Conservation (phyloP, 37 sponge, comb jelly and placozoan species). For the Ephydatia muelleri region DNA sequence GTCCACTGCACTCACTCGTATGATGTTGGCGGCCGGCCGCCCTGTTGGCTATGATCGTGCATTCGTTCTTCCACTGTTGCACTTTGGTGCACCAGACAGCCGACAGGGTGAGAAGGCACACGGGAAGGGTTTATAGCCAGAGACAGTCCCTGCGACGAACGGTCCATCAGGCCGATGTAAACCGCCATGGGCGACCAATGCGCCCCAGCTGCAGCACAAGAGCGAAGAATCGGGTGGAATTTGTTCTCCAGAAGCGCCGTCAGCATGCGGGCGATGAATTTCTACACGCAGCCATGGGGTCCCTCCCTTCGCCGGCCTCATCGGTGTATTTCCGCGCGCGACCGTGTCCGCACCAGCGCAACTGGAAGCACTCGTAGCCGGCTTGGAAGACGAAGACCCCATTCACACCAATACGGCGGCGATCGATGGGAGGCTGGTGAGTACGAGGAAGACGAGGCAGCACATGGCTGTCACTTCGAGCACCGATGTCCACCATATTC, state of each 20-base stretch:
- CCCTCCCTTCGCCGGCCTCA: no score
- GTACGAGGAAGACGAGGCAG: slow-evolving; percentile 40
- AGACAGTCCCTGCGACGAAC: neutral
- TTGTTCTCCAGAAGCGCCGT: slow-evolving; percentile 14
- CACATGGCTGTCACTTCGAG: slow-evolving; percentile 48
- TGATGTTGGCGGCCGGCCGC: no score
- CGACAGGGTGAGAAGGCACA: slow-evolving; percentile 26
- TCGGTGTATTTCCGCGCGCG: no score
- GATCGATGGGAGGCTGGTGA: slow-evolving; percentile 36
- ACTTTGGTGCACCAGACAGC: slow-evolving; percentile 33
- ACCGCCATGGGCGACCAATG: neutral
- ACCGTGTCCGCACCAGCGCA: no score
- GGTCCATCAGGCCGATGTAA: neutral
- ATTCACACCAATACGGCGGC: slow-evolving; percentile 38
- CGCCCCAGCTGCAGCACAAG: slow-evolving; percentile 36
- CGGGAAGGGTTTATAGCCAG: neutral
- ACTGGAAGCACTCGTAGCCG: neutral
- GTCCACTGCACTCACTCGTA: neutral
- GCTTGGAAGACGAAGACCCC: slow-evolving; percentile 48
- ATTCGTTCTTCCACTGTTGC: slow-evolving; percentile 12
- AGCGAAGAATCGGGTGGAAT: slow-evolving; percentile 8
- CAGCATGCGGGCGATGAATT: neutral
- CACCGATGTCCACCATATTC: slow-evolving; percentile 1
- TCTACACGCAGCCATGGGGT: no score
- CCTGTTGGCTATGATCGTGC: neutral